A percentile compares a stretch with the other conserved stretches of the same genome.
phyloP scores from a whole-genome alignment of 2,888 invertebrate genomes.

The Trileptium ribeirensis region DNA sequence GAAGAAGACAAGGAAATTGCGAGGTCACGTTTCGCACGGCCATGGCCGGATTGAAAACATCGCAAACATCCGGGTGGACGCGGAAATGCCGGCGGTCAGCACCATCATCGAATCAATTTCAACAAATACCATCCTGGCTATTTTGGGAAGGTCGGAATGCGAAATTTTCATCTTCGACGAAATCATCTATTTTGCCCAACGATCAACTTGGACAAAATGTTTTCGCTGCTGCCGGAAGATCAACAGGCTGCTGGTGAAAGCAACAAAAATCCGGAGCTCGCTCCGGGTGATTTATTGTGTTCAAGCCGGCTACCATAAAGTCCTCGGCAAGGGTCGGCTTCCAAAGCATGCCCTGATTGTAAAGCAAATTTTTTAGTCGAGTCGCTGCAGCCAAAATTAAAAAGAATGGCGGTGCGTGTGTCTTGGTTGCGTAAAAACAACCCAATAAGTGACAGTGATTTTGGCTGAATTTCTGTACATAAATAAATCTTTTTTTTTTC shows the following conservation, averaged over 20 bases:
- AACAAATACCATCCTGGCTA: slow-evolving; percentile 99
- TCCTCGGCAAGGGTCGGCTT: slow-evolving; percentile 90
- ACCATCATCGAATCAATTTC: slow-evolving; percentile 98
- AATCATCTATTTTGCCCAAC: slow-evolving; percentile 83
- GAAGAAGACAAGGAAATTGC: slow-evolving; percentile 93
- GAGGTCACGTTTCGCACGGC: slow-evolving; percentile 99
- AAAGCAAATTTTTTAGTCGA: slow-evolving; percentile 96
- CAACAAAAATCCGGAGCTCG: slow-evolving; percentile 67
- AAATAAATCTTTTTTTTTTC: no score
- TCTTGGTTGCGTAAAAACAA: slow-evolving; percentile 79
- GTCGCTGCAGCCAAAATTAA: slow-evolving; percentile 94
- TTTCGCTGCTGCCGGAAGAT: slow-evolving; percentile 90
- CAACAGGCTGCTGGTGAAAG: slow-evolving; percentile 73
- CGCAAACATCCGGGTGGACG: slow-evolving; percentile 99
- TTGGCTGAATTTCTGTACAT: no score
- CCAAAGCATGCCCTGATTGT: slow-evolving; percentile 97
- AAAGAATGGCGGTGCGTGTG: slow-evolving; percentile 90
- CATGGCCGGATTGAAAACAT: slow-evolving; percentile 98
- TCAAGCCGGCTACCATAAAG: slow-evolving; percentile 76
- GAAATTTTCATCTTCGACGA: slow-evolving; percentile 85
- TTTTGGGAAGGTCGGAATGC: slow-evolving; percentile 99
- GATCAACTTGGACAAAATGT: slow-evolving; percentile 88
- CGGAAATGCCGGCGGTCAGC: slow-evolving; percentile 98
- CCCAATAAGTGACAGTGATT: no score
- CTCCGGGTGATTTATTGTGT: slow-evolving; percentile 79